These are phyloP conservation scores for Leptopilina syphax DNA, from an alignment of 2,888 invertebrate genomes.

Conservation along the genomic window DNA sequence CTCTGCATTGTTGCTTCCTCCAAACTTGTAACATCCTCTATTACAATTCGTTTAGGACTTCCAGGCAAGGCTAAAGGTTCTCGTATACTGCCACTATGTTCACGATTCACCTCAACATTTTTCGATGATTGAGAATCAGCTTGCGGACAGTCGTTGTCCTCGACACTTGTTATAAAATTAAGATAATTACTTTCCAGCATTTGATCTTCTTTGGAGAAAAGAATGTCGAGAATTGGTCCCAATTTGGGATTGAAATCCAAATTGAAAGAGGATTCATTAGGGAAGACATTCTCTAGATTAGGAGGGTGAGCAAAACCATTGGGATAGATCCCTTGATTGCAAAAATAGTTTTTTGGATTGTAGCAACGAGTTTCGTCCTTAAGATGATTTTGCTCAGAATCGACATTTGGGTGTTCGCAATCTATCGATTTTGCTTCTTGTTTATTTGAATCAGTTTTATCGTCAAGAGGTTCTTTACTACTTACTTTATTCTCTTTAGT, in stretches of 20 bases:
- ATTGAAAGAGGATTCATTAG: conserved; percentile 45
- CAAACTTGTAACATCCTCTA: conserved; percentile 68
- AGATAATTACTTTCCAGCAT: conserved; percentile 62
- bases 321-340: background rate
- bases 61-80: conserved; percentile 61
- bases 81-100: conserved; percentile 49
- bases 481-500: too few species aligned
- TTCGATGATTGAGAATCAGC: background rate
- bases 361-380: too few species aligned
- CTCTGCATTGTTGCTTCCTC: conserved; percentile 45
- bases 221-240: conserved; percentile 56
- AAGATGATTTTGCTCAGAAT: background rate
- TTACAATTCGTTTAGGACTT: conserved; percentile 62
- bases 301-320: background rate
- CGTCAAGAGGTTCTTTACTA: background rate
- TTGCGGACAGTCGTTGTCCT: conserved; percentile 54
- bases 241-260: conserved; percentile 47
- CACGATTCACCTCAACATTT: conserved; percentile 29
- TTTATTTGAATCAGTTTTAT: background rate
- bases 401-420: background rate
- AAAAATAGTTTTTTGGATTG: background rate
- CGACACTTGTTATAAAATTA: conserved; percentile 70
- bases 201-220: conserved; percentile 58
- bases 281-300: background rate
- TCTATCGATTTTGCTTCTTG: background rate